A percentile compares a stretch with the other conserved stretches of the same genome.
phyloP scores from a whole-genome alignment of 2,797 vertebrate species.

The Sternotherus odoratus region DNA sequence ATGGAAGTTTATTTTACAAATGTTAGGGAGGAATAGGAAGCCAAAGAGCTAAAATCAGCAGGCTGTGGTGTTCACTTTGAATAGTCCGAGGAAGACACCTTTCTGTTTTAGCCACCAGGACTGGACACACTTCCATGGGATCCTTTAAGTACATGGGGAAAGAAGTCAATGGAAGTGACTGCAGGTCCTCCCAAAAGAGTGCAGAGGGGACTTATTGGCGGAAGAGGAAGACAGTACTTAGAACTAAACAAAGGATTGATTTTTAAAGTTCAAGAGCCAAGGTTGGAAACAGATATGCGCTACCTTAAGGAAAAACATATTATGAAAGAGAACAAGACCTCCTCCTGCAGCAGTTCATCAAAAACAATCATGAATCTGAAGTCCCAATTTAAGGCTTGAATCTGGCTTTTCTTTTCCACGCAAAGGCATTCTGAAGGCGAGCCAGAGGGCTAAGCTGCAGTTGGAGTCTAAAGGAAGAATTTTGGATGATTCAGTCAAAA shows the following conservation, averaged over 20 bases:
- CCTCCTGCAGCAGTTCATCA: not conserved
- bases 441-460: not conserved
- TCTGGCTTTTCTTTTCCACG: not conserved
- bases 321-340: not conserved
- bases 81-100: not conserved
- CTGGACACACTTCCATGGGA: not conserved
- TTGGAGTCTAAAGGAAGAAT: not conserved
- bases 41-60: constrained; percentile 71
- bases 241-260: not conserved
- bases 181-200: not conserved
- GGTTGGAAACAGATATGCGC: not conserved
- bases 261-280: not conserved
- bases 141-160: not conserved
- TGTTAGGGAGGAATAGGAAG: constrained; percentile 75
- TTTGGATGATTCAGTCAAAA: not conserved
- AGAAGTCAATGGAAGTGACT: not conserved
- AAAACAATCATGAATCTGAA: not conserved
- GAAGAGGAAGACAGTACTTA: not conserved
- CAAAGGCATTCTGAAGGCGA: not conserved
- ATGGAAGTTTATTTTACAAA: constrained; percentile 79
- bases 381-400: not conserved
- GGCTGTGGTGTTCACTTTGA: constrained; percentile 26
- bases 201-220: not conserved
- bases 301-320: not conserved
- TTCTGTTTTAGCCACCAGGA: constrained; percentile 16